These are phyloP conservation scores for Melanostoma mellinum DNA, from an alignment of 2,888 invertebrate species.

Conservation along the genomic window DNA sequence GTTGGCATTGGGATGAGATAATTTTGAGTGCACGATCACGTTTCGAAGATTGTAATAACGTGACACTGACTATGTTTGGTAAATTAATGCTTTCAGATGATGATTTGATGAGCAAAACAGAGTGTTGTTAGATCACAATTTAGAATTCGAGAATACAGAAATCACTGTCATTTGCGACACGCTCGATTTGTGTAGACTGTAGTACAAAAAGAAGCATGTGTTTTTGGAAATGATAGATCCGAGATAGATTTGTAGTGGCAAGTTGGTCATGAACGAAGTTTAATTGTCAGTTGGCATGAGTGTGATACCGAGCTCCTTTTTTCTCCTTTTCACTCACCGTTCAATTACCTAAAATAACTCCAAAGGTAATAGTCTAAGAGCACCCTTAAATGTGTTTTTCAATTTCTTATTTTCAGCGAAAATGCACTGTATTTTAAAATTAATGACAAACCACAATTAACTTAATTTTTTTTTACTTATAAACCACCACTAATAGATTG, in stretches of 20 bases:
- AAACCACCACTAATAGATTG: too few relatives aligned
- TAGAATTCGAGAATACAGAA: slow-evolving; percentile 5
- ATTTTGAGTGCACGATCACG: slow-evolving; percentile 54
- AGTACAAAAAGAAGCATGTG: neutral
- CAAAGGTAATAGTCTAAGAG: too few relatives aligned
- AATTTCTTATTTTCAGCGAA: too few relatives aligned
- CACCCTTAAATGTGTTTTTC: too few relatives aligned
- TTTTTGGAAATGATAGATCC: too few relatives aligned
- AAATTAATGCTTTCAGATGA: slow-evolving; percentile 43
- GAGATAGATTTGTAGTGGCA: too few relatives aligned
- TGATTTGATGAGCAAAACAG: slow-evolving; percentile 28
- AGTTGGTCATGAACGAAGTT: neutral
- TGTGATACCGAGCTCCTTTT: too few relatives aligned
- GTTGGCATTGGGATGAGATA: slow-evolving; percentile 46
- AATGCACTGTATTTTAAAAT: too few relatives aligned
- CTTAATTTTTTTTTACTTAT: too few relatives aligned
- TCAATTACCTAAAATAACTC: too few relatives aligned
- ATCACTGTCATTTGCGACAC: slow-evolving; percentile 52
- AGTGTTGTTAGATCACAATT: slow-evolving; percentile 33
- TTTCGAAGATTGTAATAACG: slow-evolving; percentile 48
- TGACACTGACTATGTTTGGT: slow-evolving; percentile 43
- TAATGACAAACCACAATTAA: too few relatives aligned
- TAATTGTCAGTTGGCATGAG: neutral
- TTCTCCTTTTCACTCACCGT: too few relatives aligned
- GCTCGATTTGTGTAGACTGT: slow-evolving; percentile 13